Percentiles rank a stretch among this genome's conserved stretches.
These are phyloP conservation scores for Hofmannophila pseudospretella DNA, from an alignment of 2,888 invertebrate genomes.

Conservation along the genomic window DNA sequence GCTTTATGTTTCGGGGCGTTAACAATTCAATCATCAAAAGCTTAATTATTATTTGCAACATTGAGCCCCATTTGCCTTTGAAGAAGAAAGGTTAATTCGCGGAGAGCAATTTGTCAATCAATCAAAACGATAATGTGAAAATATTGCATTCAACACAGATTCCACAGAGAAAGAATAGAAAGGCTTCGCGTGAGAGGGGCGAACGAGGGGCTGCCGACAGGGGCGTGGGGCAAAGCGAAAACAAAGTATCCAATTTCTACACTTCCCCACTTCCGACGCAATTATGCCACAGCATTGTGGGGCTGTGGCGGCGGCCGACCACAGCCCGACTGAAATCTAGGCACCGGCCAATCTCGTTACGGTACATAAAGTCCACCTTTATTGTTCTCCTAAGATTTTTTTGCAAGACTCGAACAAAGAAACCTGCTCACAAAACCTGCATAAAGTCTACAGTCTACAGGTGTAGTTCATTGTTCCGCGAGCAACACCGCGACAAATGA, in stretches of 20 bases:
- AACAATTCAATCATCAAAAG: no score
- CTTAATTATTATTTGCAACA: no score
- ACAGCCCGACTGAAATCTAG: conserved; percentile 58
- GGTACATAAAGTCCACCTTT: conserved; percentile 61
- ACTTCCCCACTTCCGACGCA: conserved; percentile 69
- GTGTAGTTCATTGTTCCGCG: conserved; percentile 12
- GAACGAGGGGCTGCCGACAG: conserved; percentile 25
- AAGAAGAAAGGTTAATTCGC: no score
- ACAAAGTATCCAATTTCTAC: conserved; percentile 70
- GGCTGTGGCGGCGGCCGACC: conserved; percentile 53
- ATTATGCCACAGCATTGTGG: conserved; percentile 63
- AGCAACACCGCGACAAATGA: conserved; percentile 16
- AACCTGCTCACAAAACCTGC: conserved; percentile 33
- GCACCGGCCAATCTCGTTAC: conserved; percentile 64
- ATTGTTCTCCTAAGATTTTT: conserved; percentile 52
- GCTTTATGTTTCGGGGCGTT: neutral
- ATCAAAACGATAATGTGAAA: conserved; percentile 6
- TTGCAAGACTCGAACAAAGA: conserved; percentile 59
- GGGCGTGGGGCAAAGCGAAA: conserved; percentile 45
- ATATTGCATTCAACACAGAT: conserved; percentile 28
- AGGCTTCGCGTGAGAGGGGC: conserved; percentile 50
- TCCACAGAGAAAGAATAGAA: conserved; percentile 57
- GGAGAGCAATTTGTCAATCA: conserved; percentile 7
- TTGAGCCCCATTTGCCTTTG: no score
- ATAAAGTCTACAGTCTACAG: conserved; percentile 15